Evolutionary conservation across 35 echinoderm and acorn worm species (phyloP).

Genomic region (Heliocidaris tuberculata): DNA sequence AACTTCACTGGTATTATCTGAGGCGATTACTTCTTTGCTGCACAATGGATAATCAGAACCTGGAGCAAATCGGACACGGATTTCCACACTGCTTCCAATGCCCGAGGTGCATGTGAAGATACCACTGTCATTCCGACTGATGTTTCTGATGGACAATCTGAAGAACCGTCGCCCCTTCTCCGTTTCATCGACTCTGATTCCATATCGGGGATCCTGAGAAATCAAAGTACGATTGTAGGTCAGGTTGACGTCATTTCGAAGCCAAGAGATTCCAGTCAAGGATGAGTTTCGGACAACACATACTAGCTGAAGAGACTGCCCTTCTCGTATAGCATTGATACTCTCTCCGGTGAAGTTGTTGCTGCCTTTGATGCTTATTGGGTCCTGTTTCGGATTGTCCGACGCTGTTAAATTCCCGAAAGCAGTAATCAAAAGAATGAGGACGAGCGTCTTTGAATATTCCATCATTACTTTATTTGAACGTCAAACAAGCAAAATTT

Average conservation of each 20-base stretch:
- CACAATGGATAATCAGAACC: background rate
- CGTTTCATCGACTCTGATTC: background rate
- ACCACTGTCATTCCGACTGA: background rate
- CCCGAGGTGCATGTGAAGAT: background rate
- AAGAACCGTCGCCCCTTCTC: background rate
- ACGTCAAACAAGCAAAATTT: background rate
- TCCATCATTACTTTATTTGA: background rate
- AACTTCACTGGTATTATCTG: background rate
- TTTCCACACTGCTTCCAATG: background rate
- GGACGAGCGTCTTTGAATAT: background rate
- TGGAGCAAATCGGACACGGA: background rate
- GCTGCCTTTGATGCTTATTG: conserved; percentile 1
- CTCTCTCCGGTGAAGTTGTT: background rate
- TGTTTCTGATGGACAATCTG: background rate
- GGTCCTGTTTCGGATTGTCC: background rate
- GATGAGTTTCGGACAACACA: conserved; percentile 9
- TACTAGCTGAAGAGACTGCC: background rate
- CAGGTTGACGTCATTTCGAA: background rate
- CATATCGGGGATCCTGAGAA: background rate
- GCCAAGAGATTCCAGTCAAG: background rate
- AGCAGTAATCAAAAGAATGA: background rate
- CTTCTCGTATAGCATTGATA: background rate
- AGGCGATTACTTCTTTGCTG: background rate
- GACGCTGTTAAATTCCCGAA: background rate
- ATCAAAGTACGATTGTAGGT: background rate